phyloP scores from a whole-genome alignment of 1,140 invertebrate genomes.

The Drosophila sechellia region DNA sequence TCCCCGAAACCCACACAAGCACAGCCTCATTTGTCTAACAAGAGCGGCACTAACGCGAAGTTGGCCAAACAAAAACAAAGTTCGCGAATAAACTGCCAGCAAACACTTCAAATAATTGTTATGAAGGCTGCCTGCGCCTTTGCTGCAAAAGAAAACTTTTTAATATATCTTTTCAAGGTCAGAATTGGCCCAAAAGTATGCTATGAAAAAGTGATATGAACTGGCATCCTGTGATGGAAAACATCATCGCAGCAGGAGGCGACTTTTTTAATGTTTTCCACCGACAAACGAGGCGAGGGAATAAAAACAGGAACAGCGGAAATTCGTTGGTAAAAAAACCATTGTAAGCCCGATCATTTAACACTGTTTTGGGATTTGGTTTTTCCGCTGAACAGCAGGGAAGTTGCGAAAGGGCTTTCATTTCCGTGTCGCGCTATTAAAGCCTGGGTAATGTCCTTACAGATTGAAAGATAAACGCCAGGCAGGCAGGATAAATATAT shows the following conservation, averaged over 20 bases:
- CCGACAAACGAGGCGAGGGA: slow-evolving; percentile 14
- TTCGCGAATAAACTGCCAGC: slow-evolving; percentile 23
- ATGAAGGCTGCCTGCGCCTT: slow-evolving; percentile 12
- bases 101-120: slow-evolving; percentile 66
- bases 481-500: background rate
- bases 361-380: slow-evolving; percentile 20
- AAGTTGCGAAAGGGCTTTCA: slow-evolving; percentile 3
- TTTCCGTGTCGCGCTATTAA: slow-evolving; percentile 16
- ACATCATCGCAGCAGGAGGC: slow-evolving; percentile 28
- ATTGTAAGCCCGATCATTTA: slow-evolving; percentile 34
- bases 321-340: slow-evolving; percentile 26
- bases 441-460: slow-evolving; percentile 21
- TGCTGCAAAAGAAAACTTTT: slow-evolving; percentile 7
- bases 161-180: slow-evolving; percentile 24
- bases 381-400: slow-evolving; percentile 21
- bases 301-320: slow-evolving; percentile 32
- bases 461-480: slow-evolving; percentile 17
- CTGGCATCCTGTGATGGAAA: slow-evolving; percentile 4
- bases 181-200: slow-evolving; percentile 24
- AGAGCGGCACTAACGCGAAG: slow-evolving; percentile 22
- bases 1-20: background rate
- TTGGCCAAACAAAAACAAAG: slow-evolving; percentile 25
- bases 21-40: slow-evolving; percentile 43
- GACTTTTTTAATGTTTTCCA: slow-evolving; percentile 30
- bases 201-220: slow-evolving; percentile 23